These are phyloP conservation scores for Ianthella basta DNA, from an alignment of 37 sponge, comb jelly and placozoan species.

Conservation along the genomic window DNA sequence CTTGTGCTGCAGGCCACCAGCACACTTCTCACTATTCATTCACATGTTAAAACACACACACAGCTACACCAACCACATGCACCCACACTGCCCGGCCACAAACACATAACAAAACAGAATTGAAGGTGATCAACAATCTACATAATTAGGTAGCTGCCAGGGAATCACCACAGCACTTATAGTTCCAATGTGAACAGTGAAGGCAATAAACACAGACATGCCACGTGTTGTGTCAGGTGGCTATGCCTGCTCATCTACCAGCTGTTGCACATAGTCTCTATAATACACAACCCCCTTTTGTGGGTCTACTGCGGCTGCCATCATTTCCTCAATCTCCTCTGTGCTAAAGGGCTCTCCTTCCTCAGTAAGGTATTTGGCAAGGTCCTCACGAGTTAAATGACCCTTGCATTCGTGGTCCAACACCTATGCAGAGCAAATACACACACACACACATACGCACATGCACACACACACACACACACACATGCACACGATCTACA, in stretches of 20 bases:
- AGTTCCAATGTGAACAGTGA: no score
- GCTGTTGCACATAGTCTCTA: constrained; percentile 69
- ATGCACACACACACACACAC: not conserved
- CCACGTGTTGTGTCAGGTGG: not conserved
- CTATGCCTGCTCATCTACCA: constrained; percentile 9
- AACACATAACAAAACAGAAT: no score
- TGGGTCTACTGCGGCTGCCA: constrained; percentile 83
- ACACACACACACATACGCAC: not conserved
- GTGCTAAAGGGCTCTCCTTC: constrained; percentile 66
- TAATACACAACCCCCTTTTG: constrained; percentile 69
- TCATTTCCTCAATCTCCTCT: constrained; percentile 92
- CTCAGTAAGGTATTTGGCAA: constrained; percentile 75
- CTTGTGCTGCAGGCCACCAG: no score
- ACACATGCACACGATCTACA: no score
- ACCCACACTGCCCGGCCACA: no score
- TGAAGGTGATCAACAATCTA: no score
- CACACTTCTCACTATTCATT: no score
- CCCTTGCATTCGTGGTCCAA: constrained; percentile 82
- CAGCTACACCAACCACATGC: no score
- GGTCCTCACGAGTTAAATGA: constrained; percentile 82
- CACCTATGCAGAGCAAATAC: constrained; percentile 73
- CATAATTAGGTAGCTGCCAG: no score
- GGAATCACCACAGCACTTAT: no score
- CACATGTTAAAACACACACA: no score
- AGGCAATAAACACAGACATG: no score